Percentiles rank a stretch among this genome's conserved stretches.
Conservation (phyloP, 2,888 invertebrate genomes). For the Pediacus dermestoides region DNA sequence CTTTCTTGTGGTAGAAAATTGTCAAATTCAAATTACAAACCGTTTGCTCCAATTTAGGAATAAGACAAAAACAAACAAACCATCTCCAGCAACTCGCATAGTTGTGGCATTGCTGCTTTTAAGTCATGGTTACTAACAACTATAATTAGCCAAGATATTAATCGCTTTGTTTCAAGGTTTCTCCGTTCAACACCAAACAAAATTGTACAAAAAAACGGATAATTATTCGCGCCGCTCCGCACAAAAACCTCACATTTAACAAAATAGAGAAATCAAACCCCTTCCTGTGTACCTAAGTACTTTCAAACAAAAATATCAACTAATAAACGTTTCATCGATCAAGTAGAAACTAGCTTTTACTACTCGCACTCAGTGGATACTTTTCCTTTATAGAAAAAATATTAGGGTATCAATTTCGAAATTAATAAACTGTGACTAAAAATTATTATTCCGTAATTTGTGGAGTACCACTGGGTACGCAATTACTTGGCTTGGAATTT, state of each 20-base stretch:
- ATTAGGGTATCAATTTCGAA: neutral
- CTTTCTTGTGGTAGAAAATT: too few relatives aligned
- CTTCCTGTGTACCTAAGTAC: too few relatives aligned
- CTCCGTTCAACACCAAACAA: constrained; percentile 7
- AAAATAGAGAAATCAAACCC: too few relatives aligned
- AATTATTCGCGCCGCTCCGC: neutral
- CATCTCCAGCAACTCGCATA: neutral
- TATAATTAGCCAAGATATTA: constrained; percentile 11
- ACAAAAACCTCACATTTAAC: neutral
- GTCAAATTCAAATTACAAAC: neutral
- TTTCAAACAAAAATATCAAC: too few relatives aligned
- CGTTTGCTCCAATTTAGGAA: neutral
- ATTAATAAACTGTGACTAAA: too few relatives aligned
- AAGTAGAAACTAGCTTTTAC: too few relatives aligned
- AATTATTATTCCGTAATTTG: too few relatives aligned
- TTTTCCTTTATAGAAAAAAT: constrained; percentile 2
- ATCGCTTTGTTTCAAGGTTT: constrained; percentile 12
- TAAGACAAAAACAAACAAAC: neutral
- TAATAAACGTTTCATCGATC: too few relatives aligned
- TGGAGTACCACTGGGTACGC: too few relatives aligned
- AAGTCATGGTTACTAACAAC: constrained; percentile 13
- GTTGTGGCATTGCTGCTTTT: constrained; percentile 1
- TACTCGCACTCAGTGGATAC: too few relatives aligned
- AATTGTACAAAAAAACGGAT: constrained; percentile 8
- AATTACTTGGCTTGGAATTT: too few relatives aligned